These are phyloP conservation scores for Brenthis ino DNA, from an alignment of 2,888 invertebrate genomes.

Conservation along the genomic window DNA sequence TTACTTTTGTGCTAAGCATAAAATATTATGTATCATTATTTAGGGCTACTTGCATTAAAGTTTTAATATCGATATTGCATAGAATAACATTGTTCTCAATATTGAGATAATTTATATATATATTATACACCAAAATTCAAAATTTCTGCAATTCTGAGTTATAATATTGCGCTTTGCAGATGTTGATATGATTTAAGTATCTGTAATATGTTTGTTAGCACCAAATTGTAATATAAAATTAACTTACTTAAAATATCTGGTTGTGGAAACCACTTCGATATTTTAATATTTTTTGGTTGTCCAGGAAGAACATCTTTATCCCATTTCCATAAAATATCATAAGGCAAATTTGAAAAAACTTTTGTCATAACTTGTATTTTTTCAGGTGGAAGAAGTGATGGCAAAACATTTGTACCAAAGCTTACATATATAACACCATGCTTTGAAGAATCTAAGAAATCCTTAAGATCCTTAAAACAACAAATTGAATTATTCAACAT, in stretches of 20 bases:
- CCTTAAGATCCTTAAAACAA: conserved; percentile 51
- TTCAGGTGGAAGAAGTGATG: conserved; percentile 41
- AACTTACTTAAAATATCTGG: conserved; percentile 55
- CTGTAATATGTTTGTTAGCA: background rate
- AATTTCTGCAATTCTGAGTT: too few species aligned
- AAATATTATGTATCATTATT: too few species aligned
- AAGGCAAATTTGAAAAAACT: conserved; percentile 52
- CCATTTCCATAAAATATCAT: conserved; percentile 61
- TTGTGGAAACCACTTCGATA: conserved; percentile 61
- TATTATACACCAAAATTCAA: too few species aligned
- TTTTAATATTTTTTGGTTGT: conserved; percentile 53
- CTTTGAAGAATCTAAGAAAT: conserved; percentile 53
- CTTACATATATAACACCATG: conserved; percentile 61
- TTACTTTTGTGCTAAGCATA: too few species aligned
- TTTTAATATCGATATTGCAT: too few species aligned
- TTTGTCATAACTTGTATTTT: conserved; percentile 41
- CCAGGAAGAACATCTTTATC: conserved; percentile 49
- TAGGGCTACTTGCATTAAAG: too few species aligned
- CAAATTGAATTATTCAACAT: background rate
- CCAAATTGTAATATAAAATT: background rate
- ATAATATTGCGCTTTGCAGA: too few species aligned
- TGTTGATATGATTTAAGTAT: too few species aligned
- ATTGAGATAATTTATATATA: too few species aligned
- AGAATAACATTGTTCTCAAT: too few species aligned
- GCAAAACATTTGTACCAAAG: conserved; percentile 54